Conservation (phyloP, 1,140 invertebrate species). For the Araneus ventricosus region DNA sequence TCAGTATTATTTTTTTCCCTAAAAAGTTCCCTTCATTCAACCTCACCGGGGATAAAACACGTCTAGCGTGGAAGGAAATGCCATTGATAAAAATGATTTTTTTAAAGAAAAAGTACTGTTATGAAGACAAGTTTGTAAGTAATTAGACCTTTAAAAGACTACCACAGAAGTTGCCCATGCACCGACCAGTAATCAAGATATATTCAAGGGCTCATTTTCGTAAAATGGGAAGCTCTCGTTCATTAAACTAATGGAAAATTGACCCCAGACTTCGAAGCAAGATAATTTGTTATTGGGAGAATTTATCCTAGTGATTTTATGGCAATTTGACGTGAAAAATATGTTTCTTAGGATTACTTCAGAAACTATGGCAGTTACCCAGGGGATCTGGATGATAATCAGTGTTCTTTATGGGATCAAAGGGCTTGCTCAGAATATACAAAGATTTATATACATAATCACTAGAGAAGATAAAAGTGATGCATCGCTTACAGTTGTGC, state of each 20-base stretch:
- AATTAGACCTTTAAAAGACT: background rate
- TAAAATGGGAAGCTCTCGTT: background rate
- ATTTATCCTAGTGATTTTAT: background rate
- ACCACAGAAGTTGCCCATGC: background rate
- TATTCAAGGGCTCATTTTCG: background rate
- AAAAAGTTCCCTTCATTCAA: constrained; percentile 2
- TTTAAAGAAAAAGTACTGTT: background rate
- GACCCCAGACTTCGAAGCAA: background rate
- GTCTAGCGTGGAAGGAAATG: background rate
- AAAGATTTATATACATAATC: background rate
- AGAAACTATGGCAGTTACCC: background rate
- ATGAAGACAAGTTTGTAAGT: background rate
- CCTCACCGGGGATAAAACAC: background rate
- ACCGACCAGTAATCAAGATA: background rate
- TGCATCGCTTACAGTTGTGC: accelerated
- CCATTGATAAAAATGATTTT: background rate
- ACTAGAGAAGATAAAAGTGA: too few relatives aligned
- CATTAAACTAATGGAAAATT: constrained; percentile 23
- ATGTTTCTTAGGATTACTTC: background rate
- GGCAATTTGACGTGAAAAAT: background rate
- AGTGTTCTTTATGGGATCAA: background rate
- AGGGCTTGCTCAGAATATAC: background rate
- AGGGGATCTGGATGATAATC: background rate
- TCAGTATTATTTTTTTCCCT: background rate
- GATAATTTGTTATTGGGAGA: background rate